These are phyloP conservation scores for Engraulis encrasicolus DNA, from an alignment of 2,113 vertebrate species.

Conservation along the genomic window DNA sequence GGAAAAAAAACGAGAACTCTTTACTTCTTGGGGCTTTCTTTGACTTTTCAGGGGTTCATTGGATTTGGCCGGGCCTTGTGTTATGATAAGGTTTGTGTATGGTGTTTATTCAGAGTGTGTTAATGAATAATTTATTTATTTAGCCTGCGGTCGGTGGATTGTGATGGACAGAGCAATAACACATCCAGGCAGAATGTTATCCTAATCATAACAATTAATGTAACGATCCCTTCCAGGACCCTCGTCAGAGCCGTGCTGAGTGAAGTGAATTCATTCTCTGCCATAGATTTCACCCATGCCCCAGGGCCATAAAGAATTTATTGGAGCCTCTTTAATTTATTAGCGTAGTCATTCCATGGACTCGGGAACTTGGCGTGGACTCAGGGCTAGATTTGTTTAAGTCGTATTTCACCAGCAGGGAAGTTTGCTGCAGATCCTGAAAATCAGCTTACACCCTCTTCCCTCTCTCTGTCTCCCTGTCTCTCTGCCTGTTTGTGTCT, in stretches of 20 bases:
- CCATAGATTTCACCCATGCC: slow-evolving; percentile 44
- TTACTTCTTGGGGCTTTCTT: background rate
- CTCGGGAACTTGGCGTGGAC: slow-evolving; percentile 43
- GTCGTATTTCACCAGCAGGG: slow-evolving; percentile 40
- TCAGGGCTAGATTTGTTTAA: slow-evolving; percentile 41
- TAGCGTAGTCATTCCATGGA: slow-evolving; percentile 45
- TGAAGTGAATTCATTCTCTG: slow-evolving; percentile 34
- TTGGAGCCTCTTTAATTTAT: slow-evolving; percentile 54
- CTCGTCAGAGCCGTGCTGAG: slow-evolving; percentile 30
- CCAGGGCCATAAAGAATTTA: slow-evolving; percentile 48
- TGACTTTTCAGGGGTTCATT: slow-evolving; percentile 4
- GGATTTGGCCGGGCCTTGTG: background rate
- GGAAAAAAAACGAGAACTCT: slow-evolving; percentile 26
- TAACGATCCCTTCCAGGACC: slow-evolving; percentile 44
- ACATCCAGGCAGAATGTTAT: slow-evolving; percentile 34
- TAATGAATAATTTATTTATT: slow-evolving; percentile 17
- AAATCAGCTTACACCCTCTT: slow-evolving; percentile 43
- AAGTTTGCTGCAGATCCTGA: slow-evolving; percentile 34
- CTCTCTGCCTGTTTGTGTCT: too few species aligned
- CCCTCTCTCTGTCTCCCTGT: slow-evolving; percentile 39
- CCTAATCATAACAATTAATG: slow-evolving; percentile 40
- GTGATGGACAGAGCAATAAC: slow-evolving; percentile 25
- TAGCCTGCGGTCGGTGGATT: background rate
- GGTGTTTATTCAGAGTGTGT: slow-evolving; percentile 30
- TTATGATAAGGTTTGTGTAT: background rate